phyloP scores from a whole-genome alignment of 2,113 vertebrate genomes.

The Loxodonta africana region DNA sequence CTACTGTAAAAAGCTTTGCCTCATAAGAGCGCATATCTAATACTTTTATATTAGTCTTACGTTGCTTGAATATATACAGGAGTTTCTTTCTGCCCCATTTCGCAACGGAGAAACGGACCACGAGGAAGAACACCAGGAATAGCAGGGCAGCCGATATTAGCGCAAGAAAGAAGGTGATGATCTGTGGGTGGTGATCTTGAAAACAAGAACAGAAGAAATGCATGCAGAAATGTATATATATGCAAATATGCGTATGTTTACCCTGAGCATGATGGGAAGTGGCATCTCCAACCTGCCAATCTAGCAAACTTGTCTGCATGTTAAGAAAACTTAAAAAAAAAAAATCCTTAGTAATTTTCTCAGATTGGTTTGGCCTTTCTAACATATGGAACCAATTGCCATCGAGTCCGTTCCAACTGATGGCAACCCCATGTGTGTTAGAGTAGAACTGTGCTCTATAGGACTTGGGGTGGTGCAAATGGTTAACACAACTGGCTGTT shows the following conservation, averaged over 20 bases:
- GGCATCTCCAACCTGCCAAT: background rate
- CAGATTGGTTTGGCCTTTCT: background rate
- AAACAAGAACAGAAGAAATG: background rate
- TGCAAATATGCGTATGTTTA: fast-evolving
- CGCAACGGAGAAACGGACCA: background rate
- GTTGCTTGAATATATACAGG: conserved; percentile 81
- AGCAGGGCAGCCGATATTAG: background rate
- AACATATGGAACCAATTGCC: background rate
- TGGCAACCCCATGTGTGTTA: no score
- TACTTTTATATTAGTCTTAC: conserved; percentile 77
- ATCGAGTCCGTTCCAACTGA: background rate
- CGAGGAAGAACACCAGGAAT: conserved; percentile 40
- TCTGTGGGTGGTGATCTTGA: conserved; percentile 61
- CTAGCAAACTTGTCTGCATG: background rate
- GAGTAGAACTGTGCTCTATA: background rate
- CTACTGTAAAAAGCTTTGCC: no score
- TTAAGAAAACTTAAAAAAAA: background rate
- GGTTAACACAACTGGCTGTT: background rate
- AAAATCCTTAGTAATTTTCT: background rate
- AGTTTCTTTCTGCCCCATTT: conserved; percentile 81
- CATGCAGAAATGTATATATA: fast-evolving
- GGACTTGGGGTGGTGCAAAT: background rate
- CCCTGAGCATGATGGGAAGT: background rate
- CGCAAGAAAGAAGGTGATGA: conserved; percentile 41
- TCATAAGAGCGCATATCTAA: fast-evolving